phyloP scores from a whole-genome alignment of 2,113 vertebrate species.

The Alexandromys fortis region DNA sequence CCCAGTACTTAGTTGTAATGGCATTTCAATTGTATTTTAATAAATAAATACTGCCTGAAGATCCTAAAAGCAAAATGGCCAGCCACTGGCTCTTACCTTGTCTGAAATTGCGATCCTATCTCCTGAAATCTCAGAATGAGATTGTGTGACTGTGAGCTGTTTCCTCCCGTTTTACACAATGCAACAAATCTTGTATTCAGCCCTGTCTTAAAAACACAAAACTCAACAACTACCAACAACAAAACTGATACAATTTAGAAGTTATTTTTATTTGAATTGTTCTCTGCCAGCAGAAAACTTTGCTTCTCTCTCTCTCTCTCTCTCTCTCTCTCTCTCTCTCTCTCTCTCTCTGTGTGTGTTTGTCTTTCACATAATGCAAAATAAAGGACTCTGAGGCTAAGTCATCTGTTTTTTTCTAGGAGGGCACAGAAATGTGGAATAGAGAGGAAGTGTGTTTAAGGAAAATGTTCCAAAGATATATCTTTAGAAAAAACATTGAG shows the following conservation, averaged over 20 bases:
- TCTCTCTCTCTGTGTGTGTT: no score
- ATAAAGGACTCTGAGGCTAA: neutral
- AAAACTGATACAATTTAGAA: neutral
- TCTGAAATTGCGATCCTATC: no score
- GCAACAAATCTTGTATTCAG: neutral
- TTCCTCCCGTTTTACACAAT: no score
- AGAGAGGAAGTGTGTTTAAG: neutral
- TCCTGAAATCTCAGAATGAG: no score
- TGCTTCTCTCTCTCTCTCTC: neutral
- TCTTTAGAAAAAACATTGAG: neutral
- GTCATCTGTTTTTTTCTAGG: neutral
- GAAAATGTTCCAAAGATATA: neutral
- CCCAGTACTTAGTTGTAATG: no score
- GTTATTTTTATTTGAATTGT: constrained; percentile 54
- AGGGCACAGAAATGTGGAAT: neutral
- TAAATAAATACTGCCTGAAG: no score
- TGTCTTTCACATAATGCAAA: neutral
- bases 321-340: no score
- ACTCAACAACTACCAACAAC: neutral
- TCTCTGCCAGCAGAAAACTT: constrained; percentile 66
- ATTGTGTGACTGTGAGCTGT: no score
- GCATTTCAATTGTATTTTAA: no score
- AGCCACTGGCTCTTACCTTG: no score
- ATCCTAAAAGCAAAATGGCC: no score
- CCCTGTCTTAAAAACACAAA: neutral